A percentile compares a stretch with the other conserved stretches of the same genome.
phyloP scores from a whole-genome alignment of 2,888 invertebrate species.

The Papilio gigon region DNA sequence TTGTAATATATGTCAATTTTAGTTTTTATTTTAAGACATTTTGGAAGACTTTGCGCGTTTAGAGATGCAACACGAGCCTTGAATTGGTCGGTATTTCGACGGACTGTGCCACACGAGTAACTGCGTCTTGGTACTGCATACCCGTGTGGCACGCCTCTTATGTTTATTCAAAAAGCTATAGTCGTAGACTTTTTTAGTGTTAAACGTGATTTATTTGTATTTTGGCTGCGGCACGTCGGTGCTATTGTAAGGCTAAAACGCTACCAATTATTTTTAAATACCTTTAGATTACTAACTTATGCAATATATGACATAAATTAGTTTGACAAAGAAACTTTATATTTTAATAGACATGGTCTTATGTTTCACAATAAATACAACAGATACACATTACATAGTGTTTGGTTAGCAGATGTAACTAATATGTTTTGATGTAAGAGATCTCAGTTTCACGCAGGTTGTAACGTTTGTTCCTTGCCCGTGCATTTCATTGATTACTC shows the following conservation, averaged over 20 bases:
- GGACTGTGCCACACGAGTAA: no score
- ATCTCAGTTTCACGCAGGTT: constrained; percentile 49
- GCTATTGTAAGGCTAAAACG: constrained; percentile 22
- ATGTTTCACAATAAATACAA: neutral
- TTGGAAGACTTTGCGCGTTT: constrained; percentile 29
- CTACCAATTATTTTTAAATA: constrained; percentile 25
- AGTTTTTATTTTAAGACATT: constrained; percentile 38
- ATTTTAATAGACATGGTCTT: constrained; percentile 3
- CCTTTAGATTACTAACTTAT: constrained; percentile 10
- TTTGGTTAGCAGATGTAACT: constrained; percentile 37
- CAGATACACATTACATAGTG: constrained; percentile 4
- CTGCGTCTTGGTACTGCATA: no score
- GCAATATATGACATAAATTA: constrained; percentile 28
- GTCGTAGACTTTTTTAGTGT: constrained; percentile 27
- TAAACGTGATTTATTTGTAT: constrained; percentile 9
- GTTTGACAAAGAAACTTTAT: constrained; percentile 10
- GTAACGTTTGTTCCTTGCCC: constrained; percentile 18
- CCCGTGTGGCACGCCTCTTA: neutral
- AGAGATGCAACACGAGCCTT: neutral
- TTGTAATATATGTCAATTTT: constrained; percentile 21
- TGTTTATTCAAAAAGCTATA: constrained; percentile 8
- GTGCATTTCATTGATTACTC: constrained; percentile 26
- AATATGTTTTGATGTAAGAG: constrained; percentile 53
- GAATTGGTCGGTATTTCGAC: neutral
- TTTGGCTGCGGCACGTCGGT: constrained; percentile 22